Percentiles rank a stretch among this genome's conserved stretches.
Conservation (phyloP, 2,888 invertebrate species). For the Heliconius aoede region DNA sequence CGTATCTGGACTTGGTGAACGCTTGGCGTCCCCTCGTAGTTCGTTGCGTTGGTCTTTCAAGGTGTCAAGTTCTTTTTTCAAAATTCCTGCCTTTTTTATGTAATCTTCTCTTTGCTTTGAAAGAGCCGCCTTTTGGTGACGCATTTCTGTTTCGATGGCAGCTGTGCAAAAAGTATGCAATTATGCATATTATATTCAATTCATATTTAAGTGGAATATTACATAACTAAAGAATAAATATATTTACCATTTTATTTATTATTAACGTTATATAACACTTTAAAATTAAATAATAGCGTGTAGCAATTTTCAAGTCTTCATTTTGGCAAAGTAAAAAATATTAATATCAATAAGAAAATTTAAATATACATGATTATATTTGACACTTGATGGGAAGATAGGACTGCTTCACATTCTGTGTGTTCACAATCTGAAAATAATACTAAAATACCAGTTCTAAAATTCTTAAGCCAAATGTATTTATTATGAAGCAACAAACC, state of each 20-base stretch:
- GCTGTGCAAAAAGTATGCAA: constrained; percentile 58
- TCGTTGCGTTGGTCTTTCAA: constrained; percentile 91
- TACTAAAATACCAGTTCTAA: background rate
- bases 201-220: constrained; percentile 50
- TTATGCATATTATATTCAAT: constrained; percentile 1
- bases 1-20: constrained; percentile 89
- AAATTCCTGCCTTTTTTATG: constrained; percentile 87
- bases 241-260: background rate
- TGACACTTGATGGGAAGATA: background rate
- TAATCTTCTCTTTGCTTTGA: constrained; percentile 92
- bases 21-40: constrained; percentile 86
- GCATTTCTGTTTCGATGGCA: constrained; percentile 91
- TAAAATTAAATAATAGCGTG: constrained; percentile 1
- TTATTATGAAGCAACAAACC: constrained; percentile 10
- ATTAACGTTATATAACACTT: constrained; percentile 18
- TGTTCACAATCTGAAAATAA: constrained; percentile 7
- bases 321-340: background rate
- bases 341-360: background rate
- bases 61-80: constrained; percentile 91
- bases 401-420: background rate
- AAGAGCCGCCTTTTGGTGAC: constrained; percentile 91
- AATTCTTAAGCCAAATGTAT: background rate
- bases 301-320: background rate
- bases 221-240: constrained; percentile 30
- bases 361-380: background rate